A percentile compares a stretch with the other conserved stretches of the same genome.
These are phyloP conservation scores for Petrolisthes cinctipes DNA, from an alignment of 2,888 invertebrate genomes.

Conservation along the genomic window DNA sequence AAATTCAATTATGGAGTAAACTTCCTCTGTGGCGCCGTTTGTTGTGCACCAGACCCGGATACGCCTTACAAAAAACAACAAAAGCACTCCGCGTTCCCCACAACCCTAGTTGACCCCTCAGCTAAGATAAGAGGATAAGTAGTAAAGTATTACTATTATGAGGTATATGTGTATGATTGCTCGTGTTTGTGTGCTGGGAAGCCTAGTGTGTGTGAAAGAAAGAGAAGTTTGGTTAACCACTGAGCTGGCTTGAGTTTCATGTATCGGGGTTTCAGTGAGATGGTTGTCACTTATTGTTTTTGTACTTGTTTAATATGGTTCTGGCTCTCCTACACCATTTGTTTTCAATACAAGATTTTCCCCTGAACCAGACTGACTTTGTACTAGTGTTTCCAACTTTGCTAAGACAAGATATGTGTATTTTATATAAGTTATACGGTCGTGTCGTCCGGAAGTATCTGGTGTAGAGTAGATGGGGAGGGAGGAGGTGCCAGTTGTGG, in stretches of 20 bases:
- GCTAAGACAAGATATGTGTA: too few species aligned
- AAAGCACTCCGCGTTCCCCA: background rate
- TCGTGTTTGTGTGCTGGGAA: background rate
- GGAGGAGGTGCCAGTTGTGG: slow-evolving; percentile 12
- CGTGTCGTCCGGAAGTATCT: slow-evolving; percentile 5
- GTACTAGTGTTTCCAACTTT: too few species aligned
- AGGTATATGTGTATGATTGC: too few species aligned
- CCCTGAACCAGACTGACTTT: too few species aligned
- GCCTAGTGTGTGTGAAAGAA: background rate
- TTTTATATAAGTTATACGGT: background rate
- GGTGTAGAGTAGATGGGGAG: background rate
- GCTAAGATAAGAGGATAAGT: background rate
- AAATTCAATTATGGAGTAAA: background rate
- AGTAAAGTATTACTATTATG: too few species aligned
- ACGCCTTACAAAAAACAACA: slow-evolving; percentile 13
- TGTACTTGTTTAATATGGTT: background rate
- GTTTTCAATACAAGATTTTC: background rate
- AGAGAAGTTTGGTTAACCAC: slow-evolving; percentile 5
- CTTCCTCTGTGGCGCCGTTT: background rate
- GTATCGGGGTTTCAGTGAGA: background rate
- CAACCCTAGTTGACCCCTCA: background rate
- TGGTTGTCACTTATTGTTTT: background rate
- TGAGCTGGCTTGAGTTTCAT: slow-evolving; percentile 6
- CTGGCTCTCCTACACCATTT: background rate
- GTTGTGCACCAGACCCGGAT: slow-evolving; percentile 5